A percentile compares a stretch with the other conserved stretches of the same genome.
Evolutionary conservation across 1,140 invertebrate species (phyloP).

Genomic region (Temnothorax curvispinosus): DNA sequence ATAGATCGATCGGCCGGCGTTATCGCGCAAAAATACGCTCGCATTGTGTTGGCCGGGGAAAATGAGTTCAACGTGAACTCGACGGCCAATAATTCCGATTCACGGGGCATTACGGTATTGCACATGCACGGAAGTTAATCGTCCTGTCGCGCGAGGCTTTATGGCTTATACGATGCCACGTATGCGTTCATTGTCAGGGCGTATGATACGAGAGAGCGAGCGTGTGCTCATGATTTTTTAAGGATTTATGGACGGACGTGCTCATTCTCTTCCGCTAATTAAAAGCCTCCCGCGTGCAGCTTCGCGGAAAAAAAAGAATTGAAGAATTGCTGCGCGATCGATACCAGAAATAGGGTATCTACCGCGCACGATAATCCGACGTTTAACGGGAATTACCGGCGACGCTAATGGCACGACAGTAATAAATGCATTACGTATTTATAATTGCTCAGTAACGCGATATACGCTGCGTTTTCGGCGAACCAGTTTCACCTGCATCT

Average conservation of each 20-base stretch:
- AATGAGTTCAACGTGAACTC: slow-evolving; percentile 34
- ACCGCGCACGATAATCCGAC: background rate
- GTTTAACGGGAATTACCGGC: slow-evolving; percentile 32
- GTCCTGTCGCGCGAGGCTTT: slow-evolving; percentile 53
- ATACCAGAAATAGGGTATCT: background rate
- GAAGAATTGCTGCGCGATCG: background rate
- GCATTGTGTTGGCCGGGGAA: slow-evolving; percentile 16
- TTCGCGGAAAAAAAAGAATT: background rate
- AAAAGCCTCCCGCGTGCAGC: slow-evolving; percentile 2
- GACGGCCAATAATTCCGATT: slow-evolving; percentile 52
- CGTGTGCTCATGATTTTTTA: slow-evolving; percentile 42
- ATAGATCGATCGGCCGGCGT: slow-evolving; percentile 24
- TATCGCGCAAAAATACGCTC: slow-evolving; percentile 34
- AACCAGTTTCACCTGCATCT: background rate
- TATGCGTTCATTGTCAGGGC: slow-evolving; percentile 30
- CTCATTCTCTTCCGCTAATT: slow-evolving; percentile 38
- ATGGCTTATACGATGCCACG: slow-evolving; percentile 14
- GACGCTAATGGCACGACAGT: background rate
- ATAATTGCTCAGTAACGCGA: slow-evolving; percentile 43
- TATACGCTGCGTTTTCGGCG: background rate
- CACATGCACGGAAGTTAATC: slow-evolving; percentile 54
- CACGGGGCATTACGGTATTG: slow-evolving; percentile 46
- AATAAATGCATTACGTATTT: slow-evolving; percentile 47
- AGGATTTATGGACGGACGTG: slow-evolving; percentile 42
- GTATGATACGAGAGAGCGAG: background rate